These are phyloP conservation scores for Parnassius glacialis DNA, from an alignment of 2,888 invertebrate species.

Conservation along the genomic window DNA sequence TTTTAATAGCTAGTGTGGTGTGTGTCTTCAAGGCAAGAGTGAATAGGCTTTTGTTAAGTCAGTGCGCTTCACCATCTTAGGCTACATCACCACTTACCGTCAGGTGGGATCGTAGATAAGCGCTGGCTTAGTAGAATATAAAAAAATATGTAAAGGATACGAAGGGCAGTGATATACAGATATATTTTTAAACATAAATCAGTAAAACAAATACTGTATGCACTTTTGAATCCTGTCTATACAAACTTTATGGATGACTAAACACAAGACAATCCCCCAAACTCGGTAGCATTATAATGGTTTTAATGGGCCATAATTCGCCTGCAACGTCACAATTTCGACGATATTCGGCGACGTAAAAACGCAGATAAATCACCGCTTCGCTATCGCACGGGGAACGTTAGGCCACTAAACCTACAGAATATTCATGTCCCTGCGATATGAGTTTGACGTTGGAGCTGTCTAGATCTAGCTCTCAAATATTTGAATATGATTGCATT, in stretches of 20 bases:
- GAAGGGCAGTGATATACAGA: too few relatives aligned
- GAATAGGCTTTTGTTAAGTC: too few relatives aligned
- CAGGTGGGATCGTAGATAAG: too few relatives aligned
- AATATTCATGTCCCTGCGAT: background rate
- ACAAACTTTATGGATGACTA: background rate
- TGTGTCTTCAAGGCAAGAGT: too few relatives aligned
- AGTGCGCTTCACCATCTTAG: too few relatives aligned
- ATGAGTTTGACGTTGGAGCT: background rate
- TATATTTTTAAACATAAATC: too few relatives aligned
- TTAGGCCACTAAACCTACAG: background rate
- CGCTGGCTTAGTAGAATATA: too few relatives aligned
- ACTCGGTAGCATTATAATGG: conserved; percentile 1
- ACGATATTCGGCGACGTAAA: conserved; percentile 8
- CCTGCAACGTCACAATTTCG: background rate
- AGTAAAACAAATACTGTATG: too few relatives aligned
- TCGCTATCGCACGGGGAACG: background rate
- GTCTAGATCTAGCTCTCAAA: background rate
- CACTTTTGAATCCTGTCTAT: background rate
- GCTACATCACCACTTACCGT: too few relatives aligned
- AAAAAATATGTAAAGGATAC: too few relatives aligned
- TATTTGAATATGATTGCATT: too few relatives aligned
- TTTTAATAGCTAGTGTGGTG: too few relatives aligned
- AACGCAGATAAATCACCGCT: conserved; percentile 14
- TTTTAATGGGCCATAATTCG: conserved; percentile 16
- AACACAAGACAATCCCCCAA: background rate